phyloP scores from a whole-genome alignment of 2,888 invertebrate species.

The Xanthorhoe designata region DNA sequence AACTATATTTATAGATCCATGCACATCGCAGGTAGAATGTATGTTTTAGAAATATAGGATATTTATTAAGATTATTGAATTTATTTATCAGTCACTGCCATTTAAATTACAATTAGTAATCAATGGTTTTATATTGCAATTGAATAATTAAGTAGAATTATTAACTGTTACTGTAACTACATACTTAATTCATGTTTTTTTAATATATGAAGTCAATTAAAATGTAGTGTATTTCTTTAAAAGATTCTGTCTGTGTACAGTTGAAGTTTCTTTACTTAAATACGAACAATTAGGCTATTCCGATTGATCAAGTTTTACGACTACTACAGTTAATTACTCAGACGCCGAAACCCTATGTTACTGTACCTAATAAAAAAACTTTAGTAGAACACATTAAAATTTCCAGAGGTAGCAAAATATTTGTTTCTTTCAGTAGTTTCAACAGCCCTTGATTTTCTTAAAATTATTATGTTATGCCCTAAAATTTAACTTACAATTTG shows the following conservation, averaged over 20 bases:
- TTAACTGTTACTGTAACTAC: conserved; percentile 24
- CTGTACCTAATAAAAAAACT: conserved; percentile 2
- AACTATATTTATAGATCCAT: conserved; percentile 27
- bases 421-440: conserved; percentile 9
- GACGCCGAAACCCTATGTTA: conserved; percentile 7
- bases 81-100: conserved; percentile 53
- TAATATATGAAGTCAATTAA: conserved; percentile 48
- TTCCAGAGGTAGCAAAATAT: conserved; percentile 24
- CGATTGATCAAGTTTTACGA: conserved; percentile 14
- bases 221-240: conserved; percentile 49
- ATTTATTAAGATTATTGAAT: conserved; percentile 29
- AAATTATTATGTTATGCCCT: conserved; percentile 13
- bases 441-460: conserved; percentile 21
- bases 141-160: conserved; percentile 43
- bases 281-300: conserved; percentile 11
- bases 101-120: conserved; percentile 37
- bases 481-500: conserved; percentile 37
- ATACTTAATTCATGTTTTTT: conserved; percentile 42
- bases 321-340: not conserved
- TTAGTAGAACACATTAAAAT: not conserved
- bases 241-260: conserved; percentile 9
- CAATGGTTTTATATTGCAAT: conserved; percentile 31
- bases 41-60: conserved; percentile 17
- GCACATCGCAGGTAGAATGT: conserved; percentile 16
- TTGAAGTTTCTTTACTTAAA: conserved; percentile 8